Evolutionary conservation across 1,140 invertebrate species (phyloP).

Genomic region (Panulirus ornatus): DNA sequence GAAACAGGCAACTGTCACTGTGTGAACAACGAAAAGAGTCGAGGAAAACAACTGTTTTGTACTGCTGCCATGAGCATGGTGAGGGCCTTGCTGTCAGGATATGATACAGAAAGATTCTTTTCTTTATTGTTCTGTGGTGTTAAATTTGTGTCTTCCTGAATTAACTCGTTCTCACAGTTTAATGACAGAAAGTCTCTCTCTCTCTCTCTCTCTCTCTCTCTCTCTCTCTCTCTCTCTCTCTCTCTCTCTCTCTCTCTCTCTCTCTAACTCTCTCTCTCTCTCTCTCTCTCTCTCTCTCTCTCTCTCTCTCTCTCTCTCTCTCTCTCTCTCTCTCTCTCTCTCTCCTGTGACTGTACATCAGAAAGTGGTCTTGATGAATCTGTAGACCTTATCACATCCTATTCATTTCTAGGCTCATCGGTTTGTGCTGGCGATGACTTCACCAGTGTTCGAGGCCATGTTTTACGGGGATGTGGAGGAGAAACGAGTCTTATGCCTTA

Average conservation of each 20-base stretch:
- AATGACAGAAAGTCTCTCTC: no score
- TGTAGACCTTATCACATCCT: background rate
- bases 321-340: background rate
- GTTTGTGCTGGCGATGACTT: slow-evolving; percentile 68
- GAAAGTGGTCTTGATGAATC: no score
- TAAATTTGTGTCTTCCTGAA: no score
- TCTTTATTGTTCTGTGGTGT: no score
- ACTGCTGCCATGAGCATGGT: no score
- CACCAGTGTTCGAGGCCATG: slow-evolving; percentile 64
- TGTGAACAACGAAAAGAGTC: no score
- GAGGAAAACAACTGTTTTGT: no score
- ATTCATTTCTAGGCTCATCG: slow-evolving; percentile 48
- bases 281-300: background rate
- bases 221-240: background rate
- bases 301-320: background rate
- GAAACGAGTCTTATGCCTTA: slow-evolving; percentile 25
- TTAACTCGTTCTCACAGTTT: no score
- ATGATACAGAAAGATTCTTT: no score
- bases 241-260: background rate
- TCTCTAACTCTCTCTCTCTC: background rate
- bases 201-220: slow-evolving; percentile 1
- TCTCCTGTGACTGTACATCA: no score
- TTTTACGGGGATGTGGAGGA: slow-evolving; percentile 38
- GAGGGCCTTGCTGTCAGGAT: no score
- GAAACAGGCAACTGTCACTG: no score